Conservation (phyloP, 1,140 invertebrate species). For the Halictus rubicundus region DNA sequence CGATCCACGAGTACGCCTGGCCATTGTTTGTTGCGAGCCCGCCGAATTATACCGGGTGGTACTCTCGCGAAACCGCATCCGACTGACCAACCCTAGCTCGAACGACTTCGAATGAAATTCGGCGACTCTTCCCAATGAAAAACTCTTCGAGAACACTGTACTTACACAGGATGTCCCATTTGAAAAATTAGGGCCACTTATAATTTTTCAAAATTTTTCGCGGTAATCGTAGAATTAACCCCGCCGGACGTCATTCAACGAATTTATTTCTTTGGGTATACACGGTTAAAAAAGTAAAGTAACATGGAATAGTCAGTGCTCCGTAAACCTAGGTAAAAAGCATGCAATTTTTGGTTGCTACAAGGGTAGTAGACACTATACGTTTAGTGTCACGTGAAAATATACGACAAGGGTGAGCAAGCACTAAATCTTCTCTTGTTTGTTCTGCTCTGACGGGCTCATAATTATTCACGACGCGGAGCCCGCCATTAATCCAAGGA, state of each 20-base stretch:
- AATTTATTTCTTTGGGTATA: no score
- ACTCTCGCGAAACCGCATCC: not conserved
- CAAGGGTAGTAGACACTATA: not conserved
- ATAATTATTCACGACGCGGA: constrained; percentile 43
- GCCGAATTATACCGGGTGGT: constrained; percentile 40
- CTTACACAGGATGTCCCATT: no score
- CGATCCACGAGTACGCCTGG: constrained; percentile 40
- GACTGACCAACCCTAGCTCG: not conserved
- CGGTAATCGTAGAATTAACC: no score
- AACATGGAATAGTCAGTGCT: no score
- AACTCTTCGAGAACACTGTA: no score
- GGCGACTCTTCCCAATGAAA: no score
- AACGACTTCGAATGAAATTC: not conserved
- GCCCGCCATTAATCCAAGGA: constrained; percentile 38
- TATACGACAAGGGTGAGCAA: constrained; percentile 2
- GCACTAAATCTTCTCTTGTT: constrained; percentile 41
- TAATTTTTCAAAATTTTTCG: no score
- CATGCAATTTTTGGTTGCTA: no score
- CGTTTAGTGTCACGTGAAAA: not conserved
- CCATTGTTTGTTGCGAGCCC: constrained; percentile 56
- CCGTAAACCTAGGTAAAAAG: no score
- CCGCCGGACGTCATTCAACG: no score
- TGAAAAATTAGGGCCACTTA: no score
- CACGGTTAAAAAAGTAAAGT: no score
- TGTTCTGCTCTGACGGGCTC: constrained; percentile 27